These are phyloP conservation scores for Vulpes ferrilata DNA, from an alignment of 2,113 vertebrate genomes.

Conservation along the genomic window DNA sequence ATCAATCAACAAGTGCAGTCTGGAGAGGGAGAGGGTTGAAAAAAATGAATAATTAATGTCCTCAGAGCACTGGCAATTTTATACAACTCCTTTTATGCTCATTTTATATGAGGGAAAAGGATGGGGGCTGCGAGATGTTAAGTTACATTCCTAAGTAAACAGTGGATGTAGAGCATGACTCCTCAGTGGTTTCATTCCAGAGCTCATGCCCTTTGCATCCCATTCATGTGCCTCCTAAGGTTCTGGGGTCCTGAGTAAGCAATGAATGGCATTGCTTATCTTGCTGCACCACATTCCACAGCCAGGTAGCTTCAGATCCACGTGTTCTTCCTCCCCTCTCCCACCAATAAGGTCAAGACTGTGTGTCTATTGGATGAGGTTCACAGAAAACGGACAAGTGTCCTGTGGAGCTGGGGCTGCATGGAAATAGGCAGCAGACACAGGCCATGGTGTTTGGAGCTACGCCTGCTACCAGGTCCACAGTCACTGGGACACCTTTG, in stretches of 20 bases:
- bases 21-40: neutral
- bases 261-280: neutral
- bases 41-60: neutral
- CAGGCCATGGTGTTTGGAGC: neutral
- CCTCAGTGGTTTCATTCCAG: neutral
- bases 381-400: neutral
- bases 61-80: neutral
- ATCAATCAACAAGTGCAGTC: neutral
- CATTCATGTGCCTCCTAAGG: fast-evolving
- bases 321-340: neutral
- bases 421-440: neutral
- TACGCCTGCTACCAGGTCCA: fast-evolving
- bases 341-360: neutral
- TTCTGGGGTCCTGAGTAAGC: neutral
- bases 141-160: neutral
- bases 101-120: neutral
- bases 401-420: too few species aligned
- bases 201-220: neutral
- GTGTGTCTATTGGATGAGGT: neutral
- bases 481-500: neutral
- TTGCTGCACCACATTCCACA: neutral
- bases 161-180: neutral
- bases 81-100: neutral
- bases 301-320: neutral
- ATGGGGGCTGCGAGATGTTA: neutral